Evolutionary conservation across 2,888 invertebrate species (phyloP).

Genomic region (Synanthedon vespiformis): DNA sequence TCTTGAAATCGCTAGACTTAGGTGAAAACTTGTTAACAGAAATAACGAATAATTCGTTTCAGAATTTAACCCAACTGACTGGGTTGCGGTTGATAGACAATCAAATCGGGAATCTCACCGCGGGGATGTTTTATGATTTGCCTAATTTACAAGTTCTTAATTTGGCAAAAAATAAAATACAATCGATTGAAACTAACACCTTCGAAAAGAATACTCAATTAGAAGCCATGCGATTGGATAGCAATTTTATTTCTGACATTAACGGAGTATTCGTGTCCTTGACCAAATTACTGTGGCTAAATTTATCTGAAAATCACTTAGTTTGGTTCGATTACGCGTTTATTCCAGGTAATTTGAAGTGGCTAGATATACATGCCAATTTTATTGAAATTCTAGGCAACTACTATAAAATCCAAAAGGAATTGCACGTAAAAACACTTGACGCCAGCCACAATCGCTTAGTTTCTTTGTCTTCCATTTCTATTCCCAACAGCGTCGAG

Average conservation of each 20-base stretch:
- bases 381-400: constrained; percentile 88
- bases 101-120: constrained; percentile 87
- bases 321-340: constrained; percentile 95
- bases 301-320: constrained; percentile 90
- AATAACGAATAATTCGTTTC: constrained; percentile 86
- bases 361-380: constrained; percentile 91
- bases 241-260: constrained; percentile 88
- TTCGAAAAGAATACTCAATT: constrained; percentile 86
- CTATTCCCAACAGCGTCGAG: constrained; percentile 89
- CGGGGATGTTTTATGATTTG: constrained; percentile 87
- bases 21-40: constrained; percentile 90
- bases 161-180: constrained; percentile 90
- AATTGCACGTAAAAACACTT: constrained; percentile 83
- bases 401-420: constrained; percentile 86
- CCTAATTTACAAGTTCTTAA: constrained; percentile 87
- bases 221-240: constrained; percentile 88
- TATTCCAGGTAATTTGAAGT: constrained; percentile 87
- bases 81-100: constrained; percentile 91
- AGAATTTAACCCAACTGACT: constrained; percentile 86
- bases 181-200: constrained; percentile 84
- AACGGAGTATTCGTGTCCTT: constrained; percentile 90
- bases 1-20: constrained; percentile 89
- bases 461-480: constrained; percentile 80
- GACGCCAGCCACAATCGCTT: constrained; percentile 92
- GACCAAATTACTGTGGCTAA: constrained; percentile 85